Evolutionary conservation across 2,113 vertebrate genomes (phyloP).

Genomic region (Glaucidium brasilianum): DNA sequence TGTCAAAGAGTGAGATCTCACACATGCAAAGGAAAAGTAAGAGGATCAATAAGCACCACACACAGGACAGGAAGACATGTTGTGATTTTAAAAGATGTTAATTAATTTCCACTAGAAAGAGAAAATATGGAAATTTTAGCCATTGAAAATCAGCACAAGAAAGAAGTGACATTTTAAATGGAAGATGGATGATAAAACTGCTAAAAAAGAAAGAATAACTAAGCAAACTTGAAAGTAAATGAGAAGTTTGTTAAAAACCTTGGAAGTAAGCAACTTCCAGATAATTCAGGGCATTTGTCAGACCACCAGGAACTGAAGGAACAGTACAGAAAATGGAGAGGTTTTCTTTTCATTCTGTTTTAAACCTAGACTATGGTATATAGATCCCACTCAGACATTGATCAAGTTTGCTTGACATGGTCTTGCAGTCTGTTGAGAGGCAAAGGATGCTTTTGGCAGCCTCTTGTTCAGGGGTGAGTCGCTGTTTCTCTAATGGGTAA

Average conservation of each 20-base stretch:
- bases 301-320: neutral
- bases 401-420: neutral
- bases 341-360: neutral
- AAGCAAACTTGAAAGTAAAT: neutral
- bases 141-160: neutral
- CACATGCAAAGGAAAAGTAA: neutral
- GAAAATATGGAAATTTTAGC: neutral
- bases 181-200: neutral
- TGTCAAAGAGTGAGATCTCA: neutral
- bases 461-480: neutral
- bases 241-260: neutral
- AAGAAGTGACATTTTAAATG: neutral
- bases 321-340: accelerated
- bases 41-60: neutral
- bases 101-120: neutral
- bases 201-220: neutral
- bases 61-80: neutral
- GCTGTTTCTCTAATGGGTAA: no score
- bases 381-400: neutral
- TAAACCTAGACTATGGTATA: neutral
- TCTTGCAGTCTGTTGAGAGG: neutral
- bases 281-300: neutral
- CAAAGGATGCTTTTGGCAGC: neutral
- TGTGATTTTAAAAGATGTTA: neutral
- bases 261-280: neutral